Base-by-base conservation (phyloP, 2,113 vertebrate genomes). In the Percopsis transmontana region DNA sequence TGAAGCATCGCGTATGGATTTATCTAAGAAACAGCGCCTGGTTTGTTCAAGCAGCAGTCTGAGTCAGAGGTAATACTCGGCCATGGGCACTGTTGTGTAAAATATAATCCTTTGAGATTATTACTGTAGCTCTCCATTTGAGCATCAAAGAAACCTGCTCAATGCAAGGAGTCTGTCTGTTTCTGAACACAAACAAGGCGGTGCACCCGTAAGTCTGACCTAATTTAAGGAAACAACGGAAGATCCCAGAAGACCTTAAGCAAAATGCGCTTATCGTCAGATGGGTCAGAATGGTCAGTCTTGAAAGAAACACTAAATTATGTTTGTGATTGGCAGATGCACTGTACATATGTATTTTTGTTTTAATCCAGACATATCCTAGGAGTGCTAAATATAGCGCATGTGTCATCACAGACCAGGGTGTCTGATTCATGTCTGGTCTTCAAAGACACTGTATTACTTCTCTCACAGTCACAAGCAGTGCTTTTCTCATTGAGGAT, bases 101-200 rank as follows among this genome's bases (percentile, higher is more conserved):
- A 38, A 23, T 51, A 66, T 68, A 72, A 62, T 75, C 76, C 58
- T 63, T 3, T 6, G 62, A 69, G 66, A 77, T 72, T 74, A 80
- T 75, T 51, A 79, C 66, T 64, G 65, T 61, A 75, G 68, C 61
- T 70, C 66, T 79, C 50, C 50, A 62, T 74, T 73, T 64, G 68
- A 83, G 33, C 67, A 82, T 79, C 72, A 70, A 63, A 86, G 75
- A 72, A 82, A 3, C 9, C 42, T 3, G 14, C 9, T 10, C 42
- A 33, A 33, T 33, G 27, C 27, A 4, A 33, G 27, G 27, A 5
- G 27, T 33, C 8, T 33, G 38, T 51, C 69, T 66, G 33, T 61
- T 60, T 52, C 51, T 2, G 54, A 54, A 59, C n/a, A 13, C 54
- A 14, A 19, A 10, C 20, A 24, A 16, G 51, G 21, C 60, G 27